Conservation (phyloP, 2,113 vertebrate genomes). For the Brienomyrus longianalis region DNA sequence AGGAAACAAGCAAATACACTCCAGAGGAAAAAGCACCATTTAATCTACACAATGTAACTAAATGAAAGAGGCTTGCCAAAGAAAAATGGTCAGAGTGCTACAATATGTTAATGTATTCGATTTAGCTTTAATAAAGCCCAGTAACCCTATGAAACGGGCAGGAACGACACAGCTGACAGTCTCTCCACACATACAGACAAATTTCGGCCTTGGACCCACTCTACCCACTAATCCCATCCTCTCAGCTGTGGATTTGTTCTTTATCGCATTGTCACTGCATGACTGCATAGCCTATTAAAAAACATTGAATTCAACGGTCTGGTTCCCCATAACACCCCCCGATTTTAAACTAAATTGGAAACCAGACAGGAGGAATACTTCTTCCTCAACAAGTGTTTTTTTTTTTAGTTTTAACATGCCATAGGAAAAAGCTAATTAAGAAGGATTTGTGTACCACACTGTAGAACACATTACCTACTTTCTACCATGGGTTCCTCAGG, state of each 20-base stretch:
- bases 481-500: neutral
- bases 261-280: slow-evolving; percentile 17
- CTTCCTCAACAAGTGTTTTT: neutral
- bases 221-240: slow-evolving; percentile 10
- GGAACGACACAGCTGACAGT: neutral
- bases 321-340: neutral
- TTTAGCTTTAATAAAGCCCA: neutral
- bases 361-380: neutral
- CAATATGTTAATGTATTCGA: neutral
- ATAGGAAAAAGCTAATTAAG: neutral
- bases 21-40: neutral
- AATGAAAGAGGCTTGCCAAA: neutral
- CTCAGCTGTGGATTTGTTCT: slow-evolving; percentile 8
- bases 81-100: neutral
- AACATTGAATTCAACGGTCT: slow-evolving; percentile 14
- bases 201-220: neutral
- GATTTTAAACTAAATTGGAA: neutral
- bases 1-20: neutral
- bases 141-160: neutral
- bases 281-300: slow-evolving; percentile 20
- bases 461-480: neutral
- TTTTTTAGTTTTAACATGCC: neutral
- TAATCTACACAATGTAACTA: neutral
- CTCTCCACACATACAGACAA: neutral
- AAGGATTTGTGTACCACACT: neutral